Percentiles rank a stretch among this genome's conserved stretches.
phyloP scores from a whole-genome alignment of 2,888 invertebrate genomes.

The Tuta absoluta region DNA sequence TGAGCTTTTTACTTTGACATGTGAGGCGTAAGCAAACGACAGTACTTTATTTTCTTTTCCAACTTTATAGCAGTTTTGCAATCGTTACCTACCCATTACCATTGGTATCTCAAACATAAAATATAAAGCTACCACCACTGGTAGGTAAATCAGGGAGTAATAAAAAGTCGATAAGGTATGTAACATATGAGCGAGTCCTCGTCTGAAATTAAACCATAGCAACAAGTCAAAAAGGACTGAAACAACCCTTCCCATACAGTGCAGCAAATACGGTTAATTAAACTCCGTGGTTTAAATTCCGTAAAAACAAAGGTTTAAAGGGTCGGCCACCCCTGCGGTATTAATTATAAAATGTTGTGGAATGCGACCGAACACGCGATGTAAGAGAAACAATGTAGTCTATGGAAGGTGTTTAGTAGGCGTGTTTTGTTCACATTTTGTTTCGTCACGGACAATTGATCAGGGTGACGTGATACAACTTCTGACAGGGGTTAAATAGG shows the following conservation, averaged over 20 bases:
- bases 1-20: too few species aligned
- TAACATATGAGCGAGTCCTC: too few species aligned
- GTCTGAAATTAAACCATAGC: too few species aligned
- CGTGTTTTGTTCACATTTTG: conserved; percentile 24
- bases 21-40: too few species aligned
- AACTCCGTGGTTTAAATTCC: conserved; percentile 4
- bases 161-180: too few species aligned
- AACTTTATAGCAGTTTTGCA: too few species aligned
- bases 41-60: too few species aligned
- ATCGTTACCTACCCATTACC: too few species aligned
- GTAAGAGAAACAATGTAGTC: conserved; percentile 29
- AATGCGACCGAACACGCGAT: conserved; percentile 67
- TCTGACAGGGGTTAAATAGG: conserved; percentile 2
- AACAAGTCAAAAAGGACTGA: background rate
- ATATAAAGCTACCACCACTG: too few species aligned
- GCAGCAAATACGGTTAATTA: conserved; percentile 1
- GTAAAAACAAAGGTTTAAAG: conserved; percentile 11
- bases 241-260: background rate
- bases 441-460: conserved; percentile 15
- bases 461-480: conserved; percentile 15
- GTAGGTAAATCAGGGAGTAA: too few species aligned
- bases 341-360: conserved; percentile 74
- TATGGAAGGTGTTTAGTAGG: conserved; percentile 32
- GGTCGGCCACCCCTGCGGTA: conserved; percentile 40
- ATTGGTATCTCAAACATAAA: too few species aligned